Evolutionary conservation across 2,888 invertebrate genomes (phyloP), one percentile per base, ranked within the genome.

Genomic region (Drosophila cracens): DNA sequence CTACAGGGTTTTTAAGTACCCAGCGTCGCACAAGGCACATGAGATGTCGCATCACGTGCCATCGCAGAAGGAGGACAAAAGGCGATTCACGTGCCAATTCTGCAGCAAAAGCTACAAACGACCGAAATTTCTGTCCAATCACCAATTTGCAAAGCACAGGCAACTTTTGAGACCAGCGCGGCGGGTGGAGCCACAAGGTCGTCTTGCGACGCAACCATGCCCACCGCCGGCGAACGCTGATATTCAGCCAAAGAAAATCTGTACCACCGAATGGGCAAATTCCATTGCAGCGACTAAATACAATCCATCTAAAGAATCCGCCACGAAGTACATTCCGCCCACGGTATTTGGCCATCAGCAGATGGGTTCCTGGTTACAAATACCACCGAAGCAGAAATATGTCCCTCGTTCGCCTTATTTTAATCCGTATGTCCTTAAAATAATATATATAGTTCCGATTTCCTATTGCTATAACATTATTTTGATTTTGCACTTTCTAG

Each of bases 251-350:
- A 29, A 11, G 29, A 18, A 4, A 4, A 25, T 74, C 2, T 79
- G 61, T 69, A 76, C 53, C 54, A 83, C 83, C 0, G 58, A 40
- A 8, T 4, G 69, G 2, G 58, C 69, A 0, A 83, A 83, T 43
- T 70, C 77, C 4, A 38, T 83, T 6, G 86, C 82, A 25, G 81
- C 82, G n/a, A 77, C 83, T n/a, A 40, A 66, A 7, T 83, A 81
- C 38, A 52, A 27, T 49, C 86, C 86, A 13, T 60, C 74, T 38
- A 53, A n/a, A 4, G 83, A 83, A 18, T 7, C 58, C 4, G 21
- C 59, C 1, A 49, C 58, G 0, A 83, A 77, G 25, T 83, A 85
- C 31, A 21, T 73, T 31, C 36, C 56, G 0, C 64, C 74, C n/a
- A 27, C 43, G 6, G 31, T 40, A 5, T 2, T 10, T 10, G 11